A percentile compares a stretch with the other conserved stretches of the same genome.
Conservation (phyloP, 2,113 vertebrate species). For the Cervus canadensis region DNA sequence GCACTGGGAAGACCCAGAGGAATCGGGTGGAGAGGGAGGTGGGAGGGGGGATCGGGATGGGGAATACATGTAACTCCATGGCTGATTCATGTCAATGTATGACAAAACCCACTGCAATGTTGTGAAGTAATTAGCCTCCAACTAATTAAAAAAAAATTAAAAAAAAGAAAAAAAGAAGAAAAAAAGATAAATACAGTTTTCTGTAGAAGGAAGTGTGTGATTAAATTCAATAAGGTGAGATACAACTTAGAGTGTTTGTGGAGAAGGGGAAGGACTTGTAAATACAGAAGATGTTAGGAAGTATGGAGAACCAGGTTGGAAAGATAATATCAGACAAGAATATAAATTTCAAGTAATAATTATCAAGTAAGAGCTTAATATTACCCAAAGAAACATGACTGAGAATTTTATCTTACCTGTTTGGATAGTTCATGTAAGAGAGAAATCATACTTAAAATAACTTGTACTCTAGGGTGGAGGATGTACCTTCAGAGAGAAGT, state of each 20-base stretch:
- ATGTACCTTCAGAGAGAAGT: background rate
- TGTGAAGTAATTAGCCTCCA: no score
- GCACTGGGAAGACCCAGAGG: no score
- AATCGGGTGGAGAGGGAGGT: no score
- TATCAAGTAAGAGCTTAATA: background rate
- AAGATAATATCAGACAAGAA: background rate
- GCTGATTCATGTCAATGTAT: no score
- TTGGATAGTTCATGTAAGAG: background rate
- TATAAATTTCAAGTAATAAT: background rate
- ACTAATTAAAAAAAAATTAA: no score
- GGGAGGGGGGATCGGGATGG: no score
- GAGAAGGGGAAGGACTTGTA: background rate
- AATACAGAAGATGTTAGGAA: background rate
- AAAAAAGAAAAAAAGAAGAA: no score
- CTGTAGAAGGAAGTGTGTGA: background rate
- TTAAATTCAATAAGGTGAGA: background rate
- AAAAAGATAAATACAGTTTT: background rate
- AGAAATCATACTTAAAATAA: background rate
- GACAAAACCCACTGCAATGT: no score
- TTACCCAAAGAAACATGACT: background rate
- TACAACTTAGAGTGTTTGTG: background rate
- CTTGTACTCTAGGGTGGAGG: background rate
- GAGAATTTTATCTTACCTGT: background rate
- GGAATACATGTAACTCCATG: no score
- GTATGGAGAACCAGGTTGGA: background rate